Conservation (phyloP, 2,797 vertebrate species). For the Basileuterus tristriatus region DNA sequence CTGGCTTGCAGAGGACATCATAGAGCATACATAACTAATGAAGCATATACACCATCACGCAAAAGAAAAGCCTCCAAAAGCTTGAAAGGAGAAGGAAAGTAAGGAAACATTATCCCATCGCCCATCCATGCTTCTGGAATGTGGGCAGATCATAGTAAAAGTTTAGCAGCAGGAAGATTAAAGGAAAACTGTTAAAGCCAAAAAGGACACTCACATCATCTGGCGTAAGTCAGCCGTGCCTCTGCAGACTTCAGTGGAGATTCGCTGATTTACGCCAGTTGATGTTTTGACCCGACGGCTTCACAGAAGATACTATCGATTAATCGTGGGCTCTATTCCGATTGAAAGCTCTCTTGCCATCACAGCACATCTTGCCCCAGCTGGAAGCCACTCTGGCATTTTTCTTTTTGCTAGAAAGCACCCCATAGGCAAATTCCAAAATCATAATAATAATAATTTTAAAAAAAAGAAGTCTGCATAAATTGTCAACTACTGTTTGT, state of each 20-base stretch:
- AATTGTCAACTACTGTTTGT: conserved; percentile 26
- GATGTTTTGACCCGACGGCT: not conserved
- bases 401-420: conserved; percentile 31
- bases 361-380: conserved; percentile 41
- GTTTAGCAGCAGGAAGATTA: conserved; percentile 53
- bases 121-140: conserved; percentile 48
- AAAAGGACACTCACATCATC: conserved; percentile 56
- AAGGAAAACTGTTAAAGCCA: conserved; percentile 60
- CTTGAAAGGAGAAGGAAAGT: conserved; percentile 13
- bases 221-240: conserved; percentile 24
- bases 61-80: conserved; percentile 11
- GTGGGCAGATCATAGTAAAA: conserved; percentile 57
- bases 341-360: conserved; percentile 61
- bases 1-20: not conserved
- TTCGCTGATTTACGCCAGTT: conserved; percentile 36
- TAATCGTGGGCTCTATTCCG: conserved; percentile 70
- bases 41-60: not conserved
- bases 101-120: conserved; percentile 8
- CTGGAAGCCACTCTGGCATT: conserved; percentile 41
- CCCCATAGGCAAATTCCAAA: conserved; percentile 51
- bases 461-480: not conserved
- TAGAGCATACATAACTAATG: not conserved
- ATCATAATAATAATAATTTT: not conserved
- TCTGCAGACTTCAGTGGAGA: not conserved
- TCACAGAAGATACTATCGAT: conserved; percentile 54